phyloP scores from a whole-genome alignment of 37 sponge, comb jelly and placozoan species.

The Halichondria panicea region DNA sequence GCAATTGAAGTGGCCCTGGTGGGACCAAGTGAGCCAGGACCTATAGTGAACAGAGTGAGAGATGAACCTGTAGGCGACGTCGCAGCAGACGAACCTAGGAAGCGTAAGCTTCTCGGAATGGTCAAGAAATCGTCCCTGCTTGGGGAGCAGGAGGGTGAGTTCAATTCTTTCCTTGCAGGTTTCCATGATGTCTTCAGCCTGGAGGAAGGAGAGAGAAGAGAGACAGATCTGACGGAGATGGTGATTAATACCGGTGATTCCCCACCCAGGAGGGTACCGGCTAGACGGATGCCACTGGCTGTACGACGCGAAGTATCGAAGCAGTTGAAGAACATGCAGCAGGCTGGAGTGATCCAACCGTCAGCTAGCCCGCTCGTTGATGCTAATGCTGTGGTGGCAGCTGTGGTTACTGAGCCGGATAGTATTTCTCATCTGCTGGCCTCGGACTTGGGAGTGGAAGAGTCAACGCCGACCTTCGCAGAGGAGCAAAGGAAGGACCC shows the following conservation, averaged over 20 bases:
- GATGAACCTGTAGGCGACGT: background rate
- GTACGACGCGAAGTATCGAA: too few species aligned
- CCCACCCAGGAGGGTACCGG: slow-evolving; percentile 24
- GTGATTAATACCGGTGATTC: slow-evolving; percentile 24
- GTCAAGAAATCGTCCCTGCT: background rate
- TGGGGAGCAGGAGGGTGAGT: background rate
- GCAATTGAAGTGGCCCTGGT: background rate
- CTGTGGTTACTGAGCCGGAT: too few species aligned
- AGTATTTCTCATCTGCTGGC: too few species aligned
- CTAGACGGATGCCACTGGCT: slow-evolving; percentile 19
- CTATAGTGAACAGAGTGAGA: slow-evolving; percentile 3
- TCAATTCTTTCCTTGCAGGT: background rate
- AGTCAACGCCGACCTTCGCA: background rate
- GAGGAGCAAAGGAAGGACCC: background rate
- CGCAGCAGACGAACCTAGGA: background rate
- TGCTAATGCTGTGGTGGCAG: slow-evolving; percentile 28
- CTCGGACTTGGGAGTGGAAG: too few species aligned
- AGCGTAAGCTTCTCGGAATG: background rate
- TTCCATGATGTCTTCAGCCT: slow-evolving; percentile 27
- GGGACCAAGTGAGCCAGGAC: background rate
- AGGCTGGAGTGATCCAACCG: slow-evolving; percentile 28
- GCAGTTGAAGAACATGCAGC: slow-evolving; percentile 45
- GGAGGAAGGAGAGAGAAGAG: slow-evolving; percentile 37
- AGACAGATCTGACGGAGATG: slow-evolving; percentile 33
- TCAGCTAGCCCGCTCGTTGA: slow-evolving; percentile 22